Evolutionary conservation across 2,113 vertebrate genomes (phyloP).

Genomic region (Plecturocebus donacophilus): DNA sequence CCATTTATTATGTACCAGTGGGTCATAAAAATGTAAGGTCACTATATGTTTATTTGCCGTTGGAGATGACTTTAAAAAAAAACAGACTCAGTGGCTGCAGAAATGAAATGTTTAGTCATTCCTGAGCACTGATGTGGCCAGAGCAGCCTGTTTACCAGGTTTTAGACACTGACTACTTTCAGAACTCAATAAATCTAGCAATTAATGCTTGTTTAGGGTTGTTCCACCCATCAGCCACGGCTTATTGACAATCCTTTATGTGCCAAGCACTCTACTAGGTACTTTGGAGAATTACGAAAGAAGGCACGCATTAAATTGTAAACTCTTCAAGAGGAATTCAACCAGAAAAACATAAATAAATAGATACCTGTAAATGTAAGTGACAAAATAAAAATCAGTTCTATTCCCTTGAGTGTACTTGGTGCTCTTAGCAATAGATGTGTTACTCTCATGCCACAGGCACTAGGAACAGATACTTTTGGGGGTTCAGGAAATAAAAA

Average conservation of each 20-base stretch:
- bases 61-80: slow-evolving; percentile 26
- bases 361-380: background rate
- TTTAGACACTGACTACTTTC: slow-evolving; percentile 22
- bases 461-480: no score
- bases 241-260: background rate
- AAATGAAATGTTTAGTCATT: slow-evolving; percentile 9
- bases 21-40: background rate
- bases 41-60: background rate
- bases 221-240: background rate
- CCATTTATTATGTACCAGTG: background rate
- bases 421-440: background rate
- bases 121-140: background rate
- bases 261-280: background rate
- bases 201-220: background rate
- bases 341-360: slow-evolving; percentile 13
- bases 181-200: background rate
- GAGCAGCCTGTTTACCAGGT: background rate
- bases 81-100: background rate
- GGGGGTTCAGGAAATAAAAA: background rate
- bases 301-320: background rate
- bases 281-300: background rate
- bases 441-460: background rate
- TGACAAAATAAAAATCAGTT: background rate
- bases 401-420: background rate
- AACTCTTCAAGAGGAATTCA: background rate